phyloP scores from a whole-genome alignment of 1,140 invertebrate species.

The Paralvinella palmiformis region DNA sequence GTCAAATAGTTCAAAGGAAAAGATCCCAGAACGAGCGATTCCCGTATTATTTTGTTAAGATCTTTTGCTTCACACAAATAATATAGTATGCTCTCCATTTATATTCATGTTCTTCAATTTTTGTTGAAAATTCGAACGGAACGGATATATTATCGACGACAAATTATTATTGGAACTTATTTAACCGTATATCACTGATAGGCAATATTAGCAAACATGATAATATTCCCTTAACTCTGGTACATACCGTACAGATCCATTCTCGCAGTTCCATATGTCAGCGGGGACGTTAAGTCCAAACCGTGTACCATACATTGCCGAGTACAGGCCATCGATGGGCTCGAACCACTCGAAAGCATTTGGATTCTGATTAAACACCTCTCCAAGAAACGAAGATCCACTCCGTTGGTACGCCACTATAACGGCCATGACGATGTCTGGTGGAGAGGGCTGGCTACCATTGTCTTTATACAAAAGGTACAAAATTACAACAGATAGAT shows the following conservation, averaged over 20 bases:
- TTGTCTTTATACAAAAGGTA: no score
- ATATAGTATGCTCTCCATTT: no score
- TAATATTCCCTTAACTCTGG: neutral
- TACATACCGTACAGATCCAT: neutral
- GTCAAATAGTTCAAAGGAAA: no score
- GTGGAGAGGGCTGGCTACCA: no score
- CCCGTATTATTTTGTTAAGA: no score
- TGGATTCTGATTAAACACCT: slow-evolving; percentile 24
- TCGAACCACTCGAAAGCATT: slow-evolving; percentile 32
- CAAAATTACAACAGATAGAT: no score
- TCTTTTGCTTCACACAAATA: no score
- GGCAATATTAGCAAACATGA: neutral
- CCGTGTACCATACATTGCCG: neutral
- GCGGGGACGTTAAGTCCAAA: neutral
- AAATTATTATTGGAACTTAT: neutral
- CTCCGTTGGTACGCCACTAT: slow-evolving; percentile 31
- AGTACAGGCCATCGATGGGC: slow-evolving; percentile 20
- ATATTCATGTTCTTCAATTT: no score
- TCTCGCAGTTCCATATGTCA: neutral
- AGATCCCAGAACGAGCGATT: no score
- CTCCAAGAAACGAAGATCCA: slow-evolving; percentile 30
- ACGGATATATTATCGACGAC: no score
- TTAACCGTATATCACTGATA: neutral
- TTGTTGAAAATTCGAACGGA: no score
- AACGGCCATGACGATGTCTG: no score